Percentiles rank a stretch among this genome's conserved stretches.
Evolutionary conservation across 2,113 vertebrate species (phyloP).

Genomic region (Sinocyclocheilus anshuiensis): DNA sequence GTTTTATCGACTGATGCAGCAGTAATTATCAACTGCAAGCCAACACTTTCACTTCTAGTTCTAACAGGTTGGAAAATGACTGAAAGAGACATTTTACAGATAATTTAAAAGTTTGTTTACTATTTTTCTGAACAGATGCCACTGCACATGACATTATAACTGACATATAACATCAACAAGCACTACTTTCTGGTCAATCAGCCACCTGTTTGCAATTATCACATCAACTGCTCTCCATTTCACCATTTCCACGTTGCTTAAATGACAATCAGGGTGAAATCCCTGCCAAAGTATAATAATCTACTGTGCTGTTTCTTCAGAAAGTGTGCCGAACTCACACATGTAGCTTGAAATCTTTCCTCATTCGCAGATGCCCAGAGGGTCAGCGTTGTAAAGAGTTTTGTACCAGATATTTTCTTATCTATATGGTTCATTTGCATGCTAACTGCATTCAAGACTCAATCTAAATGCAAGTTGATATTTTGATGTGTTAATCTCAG

Average conservation of each 20-base stretch:
- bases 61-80: neutral
- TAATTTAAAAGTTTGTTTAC: neutral
- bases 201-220: constrained; percentile 20
- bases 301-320: neutral
- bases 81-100: neutral
- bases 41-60: neutral
- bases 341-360: neutral
- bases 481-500: neutral
- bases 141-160: neutral
- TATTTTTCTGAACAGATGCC: neutral
- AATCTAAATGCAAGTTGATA: neutral
- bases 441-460: neutral
- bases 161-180: neutral
- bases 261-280: neutral
- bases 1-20: too few relatives aligned
- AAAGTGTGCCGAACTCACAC: neutral
- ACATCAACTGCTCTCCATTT: neutral
- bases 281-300: neutral
- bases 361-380: neutral
- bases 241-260: neutral
- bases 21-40: too few relatives aligned
- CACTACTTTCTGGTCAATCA: neutral
- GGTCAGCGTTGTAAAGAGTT: neutral
- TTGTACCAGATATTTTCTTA: neutral
- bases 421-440: neutral